A percentile compares a stretch with the other conserved stretches of the same genome.
Conservation (phyloP, 2,113 vertebrate species). For the Nyctereutes procyonoides region DNA sequence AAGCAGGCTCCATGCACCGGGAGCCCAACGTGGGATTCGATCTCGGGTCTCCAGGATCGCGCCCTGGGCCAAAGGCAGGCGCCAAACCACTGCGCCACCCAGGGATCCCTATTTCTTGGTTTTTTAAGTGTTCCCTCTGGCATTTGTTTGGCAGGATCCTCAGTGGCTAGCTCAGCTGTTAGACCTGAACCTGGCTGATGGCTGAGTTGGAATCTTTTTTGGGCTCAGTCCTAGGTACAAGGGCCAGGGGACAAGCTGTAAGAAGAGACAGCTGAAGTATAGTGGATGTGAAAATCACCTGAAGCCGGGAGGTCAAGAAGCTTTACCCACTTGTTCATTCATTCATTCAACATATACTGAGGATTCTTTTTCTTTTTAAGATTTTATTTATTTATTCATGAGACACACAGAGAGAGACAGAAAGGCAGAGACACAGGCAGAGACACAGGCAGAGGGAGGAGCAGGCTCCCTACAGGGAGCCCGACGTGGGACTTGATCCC, state of each 20-base stretch:
- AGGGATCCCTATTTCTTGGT: neutral
- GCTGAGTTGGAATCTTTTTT: neutral
- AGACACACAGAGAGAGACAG: too few relatives aligned
- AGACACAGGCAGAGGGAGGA: too few relatives aligned
- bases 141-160: neutral
- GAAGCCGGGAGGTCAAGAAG: neutral
- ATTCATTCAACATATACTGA: neutral
- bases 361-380: neutral
- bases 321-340: neutral
- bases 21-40: too few relatives aligned
- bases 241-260: neutral
- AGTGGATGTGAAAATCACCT: neutral
- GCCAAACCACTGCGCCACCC: too few relatives aligned
- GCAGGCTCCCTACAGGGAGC: too few relatives aligned
- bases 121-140: neutral
- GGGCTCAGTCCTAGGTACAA: neutral
- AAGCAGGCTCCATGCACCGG: too few relatives aligned
- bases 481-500: too few relatives aligned
- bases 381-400: too few relatives aligned
- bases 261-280: neutral
- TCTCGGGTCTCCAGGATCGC: too few relatives aligned
- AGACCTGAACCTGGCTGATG: neutral
- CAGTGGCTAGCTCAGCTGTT: neutral
- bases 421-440: too few relatives aligned
- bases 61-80: too few relatives aligned